Conservation (phyloP, 1,140 invertebrate genomes). For the Drosophila varians region DNA sequence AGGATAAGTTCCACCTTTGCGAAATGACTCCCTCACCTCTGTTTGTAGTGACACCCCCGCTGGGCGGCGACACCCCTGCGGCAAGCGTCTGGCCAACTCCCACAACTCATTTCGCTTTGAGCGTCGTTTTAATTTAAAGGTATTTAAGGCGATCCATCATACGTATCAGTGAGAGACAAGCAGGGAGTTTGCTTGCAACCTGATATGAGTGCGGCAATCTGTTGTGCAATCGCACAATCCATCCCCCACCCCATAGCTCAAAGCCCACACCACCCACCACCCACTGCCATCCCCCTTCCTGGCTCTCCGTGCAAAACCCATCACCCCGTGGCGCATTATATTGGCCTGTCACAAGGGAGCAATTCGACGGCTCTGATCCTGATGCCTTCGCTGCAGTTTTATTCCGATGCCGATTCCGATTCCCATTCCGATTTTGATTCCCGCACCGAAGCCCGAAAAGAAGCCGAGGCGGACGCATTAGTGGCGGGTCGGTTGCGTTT, state of each 20-base stretch:
- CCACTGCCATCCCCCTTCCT: constrained; percentile 12
- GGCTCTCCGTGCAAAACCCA: constrained; percentile 7
- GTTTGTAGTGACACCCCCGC: constrained; percentile 4
- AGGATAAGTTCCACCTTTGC: constrained; percentile 16
- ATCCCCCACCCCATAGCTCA: neutral
- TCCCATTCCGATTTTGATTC: constrained; percentile 4
- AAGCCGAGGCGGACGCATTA: constrained; percentile 67
- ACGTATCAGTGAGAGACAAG: constrained; percentile 61
- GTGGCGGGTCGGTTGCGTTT: constrained; percentile 77
- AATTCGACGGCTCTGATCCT: constrained; percentile 72
- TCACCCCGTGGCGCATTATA: constrained; percentile 81
- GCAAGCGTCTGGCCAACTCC: constrained; percentile 42
- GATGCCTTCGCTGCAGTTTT: constrained; percentile 35
- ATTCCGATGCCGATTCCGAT: constrained; percentile 3
- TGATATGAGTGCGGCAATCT: constrained; percentile 83
- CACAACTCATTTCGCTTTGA: constrained; percentile 64
- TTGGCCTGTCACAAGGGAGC: constrained; percentile 83
- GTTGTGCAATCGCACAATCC: constrained; percentile 73
- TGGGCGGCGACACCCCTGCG: constrained; percentile 32
- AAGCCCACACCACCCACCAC: constrained; percentile 6
- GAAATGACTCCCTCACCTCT: neutral
- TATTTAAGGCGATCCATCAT: constrained; percentile 83
- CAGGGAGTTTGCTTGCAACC: constrained; percentile 64
- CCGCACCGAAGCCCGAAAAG: constrained; percentile 7
- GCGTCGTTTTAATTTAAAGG: constrained; percentile 83